phyloP scores from a whole-genome alignment of 2,888 invertebrate genomes.

The Sarcophaga rosellei region DNA sequence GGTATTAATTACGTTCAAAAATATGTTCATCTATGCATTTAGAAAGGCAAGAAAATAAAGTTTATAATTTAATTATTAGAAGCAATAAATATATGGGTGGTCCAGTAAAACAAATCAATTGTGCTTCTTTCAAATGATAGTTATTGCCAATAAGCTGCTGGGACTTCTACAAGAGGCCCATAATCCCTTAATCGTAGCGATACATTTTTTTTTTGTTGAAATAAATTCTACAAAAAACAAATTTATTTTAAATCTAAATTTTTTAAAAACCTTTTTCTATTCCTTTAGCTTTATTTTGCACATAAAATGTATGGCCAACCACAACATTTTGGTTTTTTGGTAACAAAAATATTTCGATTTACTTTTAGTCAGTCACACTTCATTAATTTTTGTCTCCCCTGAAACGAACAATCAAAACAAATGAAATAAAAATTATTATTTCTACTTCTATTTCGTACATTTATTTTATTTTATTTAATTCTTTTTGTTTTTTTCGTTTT shows the following conservation, averaged over 20 bases:
- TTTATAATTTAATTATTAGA: neutral
- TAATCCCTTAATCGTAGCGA: no score
- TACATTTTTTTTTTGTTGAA: neutral
- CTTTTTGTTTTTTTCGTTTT: neutral
- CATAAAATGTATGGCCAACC: conserved; percentile 25
- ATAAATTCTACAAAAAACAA: neutral
- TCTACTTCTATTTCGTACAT: conserved; percentile 4
- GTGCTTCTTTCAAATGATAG: no score
- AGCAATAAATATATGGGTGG: no score
- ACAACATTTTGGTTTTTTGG: conserved; percentile 48
- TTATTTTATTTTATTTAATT: neutral
- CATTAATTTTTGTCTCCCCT: conserved; percentile 46
- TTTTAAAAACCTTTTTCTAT: neutral
- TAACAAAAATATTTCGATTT: conserved; percentile 16
- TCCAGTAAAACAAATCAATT: no score
- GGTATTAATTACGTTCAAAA: neutral
- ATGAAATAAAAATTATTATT: conserved; percentile 4
- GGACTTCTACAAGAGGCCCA: no score
- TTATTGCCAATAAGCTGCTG: no score
- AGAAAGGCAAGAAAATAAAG: neutral
- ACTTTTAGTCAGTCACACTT: conserved; percentile 52
- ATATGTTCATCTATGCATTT: neutral
- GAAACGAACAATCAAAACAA: conserved; percentile 9
- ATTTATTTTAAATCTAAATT: neutral
- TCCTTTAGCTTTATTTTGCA: neutral